Conservation (phyloP, 2,888 invertebrate genomes). For the Glyphotaelius pellucidus region DNA sequence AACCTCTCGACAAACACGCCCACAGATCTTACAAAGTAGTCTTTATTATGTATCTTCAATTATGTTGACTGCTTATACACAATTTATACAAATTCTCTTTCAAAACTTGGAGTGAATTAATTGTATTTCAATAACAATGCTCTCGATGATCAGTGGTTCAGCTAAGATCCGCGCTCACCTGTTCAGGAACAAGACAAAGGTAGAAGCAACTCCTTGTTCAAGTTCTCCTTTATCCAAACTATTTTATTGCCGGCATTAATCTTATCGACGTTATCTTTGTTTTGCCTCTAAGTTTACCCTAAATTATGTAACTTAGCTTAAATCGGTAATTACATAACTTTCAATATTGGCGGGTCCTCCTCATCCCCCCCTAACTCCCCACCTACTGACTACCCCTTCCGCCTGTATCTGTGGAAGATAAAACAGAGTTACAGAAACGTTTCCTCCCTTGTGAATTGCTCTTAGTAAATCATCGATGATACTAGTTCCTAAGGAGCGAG, state of each 20-base stretch:
- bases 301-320: constrained; percentile 59
- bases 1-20: no score
- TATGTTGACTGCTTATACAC: background rate
- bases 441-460: constrained; percentile 52
- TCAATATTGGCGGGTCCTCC: constrained; percentile 55
- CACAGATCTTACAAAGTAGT: background rate
- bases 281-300: constrained; percentile 60
- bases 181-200: constrained; percentile 5
- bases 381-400: background rate
- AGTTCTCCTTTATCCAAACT: constrained; percentile 58
- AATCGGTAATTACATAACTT: constrained; percentile 59
- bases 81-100: background rate
- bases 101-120: background rate
- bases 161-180: constrained; percentile 2
- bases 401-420: constrained; percentile 44
- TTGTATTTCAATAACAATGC: constrained; percentile 18
- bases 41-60: background rate
- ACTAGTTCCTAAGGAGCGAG: constrained; percentile 8
- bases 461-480: constrained; percentile 52
- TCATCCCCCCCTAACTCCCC: background rate
- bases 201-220: constrained; percentile 37
- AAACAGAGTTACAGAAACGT: constrained; percentile 51
- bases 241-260: constrained; percentile 64
- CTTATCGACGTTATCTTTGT: constrained; percentile 61
- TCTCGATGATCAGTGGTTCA: background rate